Percentiles rank a stretch among this genome's conserved stretches.
Evolutionary conservation across 2,888 invertebrate genomes (phyloP).

Genomic region (Eupithecia dodoneata): DNA sequence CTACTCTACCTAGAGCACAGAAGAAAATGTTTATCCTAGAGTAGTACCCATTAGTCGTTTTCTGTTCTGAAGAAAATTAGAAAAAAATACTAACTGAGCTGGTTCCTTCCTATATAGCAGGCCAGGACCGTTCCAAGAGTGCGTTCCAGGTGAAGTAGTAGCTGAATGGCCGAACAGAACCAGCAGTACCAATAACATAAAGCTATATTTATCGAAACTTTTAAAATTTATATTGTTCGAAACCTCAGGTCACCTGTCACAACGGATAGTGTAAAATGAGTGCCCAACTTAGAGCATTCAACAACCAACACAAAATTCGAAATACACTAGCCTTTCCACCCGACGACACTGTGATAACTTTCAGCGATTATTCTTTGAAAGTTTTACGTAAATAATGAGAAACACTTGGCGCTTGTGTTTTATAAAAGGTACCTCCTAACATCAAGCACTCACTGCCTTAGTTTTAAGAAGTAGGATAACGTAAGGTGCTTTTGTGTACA

Average conservation of each 20-base stretch:
- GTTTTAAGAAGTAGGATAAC: constrained; percentile 15
- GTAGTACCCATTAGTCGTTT: background rate
- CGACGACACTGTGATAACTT: too few species aligned
- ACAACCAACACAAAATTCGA: background rate
- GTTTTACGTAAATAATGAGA: too few species aligned
- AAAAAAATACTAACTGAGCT: background rate
- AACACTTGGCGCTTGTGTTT: background rate
- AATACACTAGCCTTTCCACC: background rate
- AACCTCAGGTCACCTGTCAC: too few species aligned
- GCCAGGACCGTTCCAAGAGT: background rate
- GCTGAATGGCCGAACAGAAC: background rate
- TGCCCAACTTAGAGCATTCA: too few species aligned
- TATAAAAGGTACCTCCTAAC: background rate
- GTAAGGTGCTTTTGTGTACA: constrained; percentile 40
- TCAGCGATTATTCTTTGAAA: too few species aligned
- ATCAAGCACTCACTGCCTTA: constrained; percentile 20
- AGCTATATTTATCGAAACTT: too few species aligned
- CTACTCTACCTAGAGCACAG: background rate
- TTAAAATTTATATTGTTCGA: too few species aligned
- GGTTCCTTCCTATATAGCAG: background rate
- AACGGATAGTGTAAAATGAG: background rate
- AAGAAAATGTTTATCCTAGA: background rate
- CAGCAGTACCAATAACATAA: too few species aligned
- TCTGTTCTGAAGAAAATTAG: background rate
- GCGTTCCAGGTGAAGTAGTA: background rate